Evolutionary conservation across 2,888 invertebrate species (phyloP).

Genomic region (Clistopyga incitator): DNA sequence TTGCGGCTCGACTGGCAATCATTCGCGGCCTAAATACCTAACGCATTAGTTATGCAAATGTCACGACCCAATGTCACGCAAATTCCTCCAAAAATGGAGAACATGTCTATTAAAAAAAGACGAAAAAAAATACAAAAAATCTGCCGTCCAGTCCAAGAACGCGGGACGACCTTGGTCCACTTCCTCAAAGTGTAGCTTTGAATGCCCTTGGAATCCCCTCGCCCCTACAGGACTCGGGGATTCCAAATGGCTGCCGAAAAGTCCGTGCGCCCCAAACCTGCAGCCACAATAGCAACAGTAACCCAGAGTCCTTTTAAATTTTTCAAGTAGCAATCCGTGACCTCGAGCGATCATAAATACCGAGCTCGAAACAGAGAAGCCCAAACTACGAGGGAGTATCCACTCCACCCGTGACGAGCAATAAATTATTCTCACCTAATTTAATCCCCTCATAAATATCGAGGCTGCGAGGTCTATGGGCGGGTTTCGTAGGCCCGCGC

Average conservation of each 20-base stretch:
- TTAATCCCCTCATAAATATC: slow-evolving; percentile 72
- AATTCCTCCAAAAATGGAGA: too few relatives aligned
- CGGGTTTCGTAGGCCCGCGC: neutral
- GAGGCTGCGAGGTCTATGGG: slow-evolving; percentile 41
- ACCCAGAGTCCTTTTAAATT: slow-evolving; percentile 38
- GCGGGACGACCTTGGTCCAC: too few relatives aligned
- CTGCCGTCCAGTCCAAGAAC: too few relatives aligned
- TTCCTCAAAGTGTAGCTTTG: too few relatives aligned
- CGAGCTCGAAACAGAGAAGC: slow-evolving; percentile 1
- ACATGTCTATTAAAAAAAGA: too few relatives aligned
- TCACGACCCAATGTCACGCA: too few relatives aligned
- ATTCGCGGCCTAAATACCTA: too few relatives aligned
- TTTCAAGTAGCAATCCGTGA: slow-evolving; percentile 47
- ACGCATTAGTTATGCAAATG: too few relatives aligned
- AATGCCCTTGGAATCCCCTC: too few relatives aligned
- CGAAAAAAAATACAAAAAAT: too few relatives aligned
- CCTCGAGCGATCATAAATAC: slow-evolving; percentile 44
- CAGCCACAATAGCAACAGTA: neutral
- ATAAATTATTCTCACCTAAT: slow-evolving; percentile 72
- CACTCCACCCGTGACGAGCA: slow-evolving; percentile 66
- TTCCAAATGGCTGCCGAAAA: neutral
- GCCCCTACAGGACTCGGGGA: neutral
- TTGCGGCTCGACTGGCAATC: too few relatives aligned
- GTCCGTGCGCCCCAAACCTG: neutral
- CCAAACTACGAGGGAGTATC: slow-evolving; percentile 31